Conservation (phyloP, 2,113 vertebrate genomes). For the Cyphomyrus plagiostoma region DNA sequence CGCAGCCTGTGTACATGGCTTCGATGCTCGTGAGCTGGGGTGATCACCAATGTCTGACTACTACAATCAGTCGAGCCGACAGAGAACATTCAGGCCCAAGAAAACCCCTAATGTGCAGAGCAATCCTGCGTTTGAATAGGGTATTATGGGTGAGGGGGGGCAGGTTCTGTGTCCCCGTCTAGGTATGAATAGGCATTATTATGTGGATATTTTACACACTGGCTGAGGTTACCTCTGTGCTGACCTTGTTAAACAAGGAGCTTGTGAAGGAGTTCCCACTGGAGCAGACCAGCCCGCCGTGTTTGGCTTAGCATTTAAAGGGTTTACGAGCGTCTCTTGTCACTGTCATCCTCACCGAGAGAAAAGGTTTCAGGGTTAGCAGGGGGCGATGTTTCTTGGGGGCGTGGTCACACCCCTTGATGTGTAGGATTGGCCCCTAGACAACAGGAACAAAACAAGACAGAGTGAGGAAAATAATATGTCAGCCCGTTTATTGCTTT, state of each 20-base stretch:
- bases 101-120: slow-evolving; percentile 42
- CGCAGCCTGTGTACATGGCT: background rate
- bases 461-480: slow-evolving; percentile 66
- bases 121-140: slow-evolving; percentile 36
- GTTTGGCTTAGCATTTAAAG: background rate
- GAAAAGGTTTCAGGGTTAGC: background rate
- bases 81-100: slow-evolving; percentile 26
- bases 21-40: background rate
- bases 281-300: background rate
- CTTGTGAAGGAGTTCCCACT: background rate
- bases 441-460: slow-evolving; percentile 60
- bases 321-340: background rate
- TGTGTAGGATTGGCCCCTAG: slow-evolving; percentile 55
- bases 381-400: background rate
- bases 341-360: background rate
- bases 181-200: slow-evolving; percentile 37
- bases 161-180: slow-evolving; percentile 23
- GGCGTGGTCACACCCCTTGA: slow-evolving; percentile 30
- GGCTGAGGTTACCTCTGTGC: background rate
- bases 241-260: background rate
- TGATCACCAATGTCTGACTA: background rate
- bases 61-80: background rate
- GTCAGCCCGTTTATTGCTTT: slow-evolving; percentile 58
- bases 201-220: slow-evolving; percentile 18
- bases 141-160: slow-evolving; percentile 26